Percentiles rank a stretch among this genome's conserved stretches.
Evolutionary conservation across 2,797 vertebrate species (phyloP).

Genomic region (Melanogrammus aeglefinus): DNA sequence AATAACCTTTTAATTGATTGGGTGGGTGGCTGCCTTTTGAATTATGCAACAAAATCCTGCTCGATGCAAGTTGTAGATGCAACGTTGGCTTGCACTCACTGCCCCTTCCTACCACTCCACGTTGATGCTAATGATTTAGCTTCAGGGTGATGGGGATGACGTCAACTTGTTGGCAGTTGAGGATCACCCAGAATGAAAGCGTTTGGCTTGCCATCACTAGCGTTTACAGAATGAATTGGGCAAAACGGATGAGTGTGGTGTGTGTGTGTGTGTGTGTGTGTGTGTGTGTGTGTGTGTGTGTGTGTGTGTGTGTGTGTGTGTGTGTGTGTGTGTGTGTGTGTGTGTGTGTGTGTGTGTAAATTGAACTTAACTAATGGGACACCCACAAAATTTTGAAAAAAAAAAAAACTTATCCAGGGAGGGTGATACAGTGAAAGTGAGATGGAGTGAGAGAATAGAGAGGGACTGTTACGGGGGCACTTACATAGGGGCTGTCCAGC

Average conservation of each 20-base stretch:
- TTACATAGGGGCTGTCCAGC: too few species aligned
- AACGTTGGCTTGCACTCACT: background rate
- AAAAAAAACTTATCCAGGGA: too few species aligned
- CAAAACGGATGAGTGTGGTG: background rate
- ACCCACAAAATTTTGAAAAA: background rate
- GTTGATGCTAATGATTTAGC: background rate
- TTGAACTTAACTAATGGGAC: background rate
- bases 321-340: background rate
- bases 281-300: constrained; percentile 5
- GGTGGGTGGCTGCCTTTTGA: constrained; percentile 3
- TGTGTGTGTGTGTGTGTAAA: background rate
- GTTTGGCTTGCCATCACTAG: background rate
- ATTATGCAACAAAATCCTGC: background rate
- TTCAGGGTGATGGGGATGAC: background rate
- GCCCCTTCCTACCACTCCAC: background rate
- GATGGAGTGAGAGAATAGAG: background rate
- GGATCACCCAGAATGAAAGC: too few species aligned
- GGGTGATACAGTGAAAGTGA: background rate
- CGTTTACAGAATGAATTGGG: too few species aligned
- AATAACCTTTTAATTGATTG: constrained; percentile 1
- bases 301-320: constrained; percentile 7
- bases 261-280: constrained; percentile 8
- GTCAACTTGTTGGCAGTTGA: too few species aligned
- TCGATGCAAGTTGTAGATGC: background rate
- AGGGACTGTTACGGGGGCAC: too few species aligned